Conservation (phyloP, 2,888 invertebrate genomes). For the Petrolisthes cinctipes region DNA sequence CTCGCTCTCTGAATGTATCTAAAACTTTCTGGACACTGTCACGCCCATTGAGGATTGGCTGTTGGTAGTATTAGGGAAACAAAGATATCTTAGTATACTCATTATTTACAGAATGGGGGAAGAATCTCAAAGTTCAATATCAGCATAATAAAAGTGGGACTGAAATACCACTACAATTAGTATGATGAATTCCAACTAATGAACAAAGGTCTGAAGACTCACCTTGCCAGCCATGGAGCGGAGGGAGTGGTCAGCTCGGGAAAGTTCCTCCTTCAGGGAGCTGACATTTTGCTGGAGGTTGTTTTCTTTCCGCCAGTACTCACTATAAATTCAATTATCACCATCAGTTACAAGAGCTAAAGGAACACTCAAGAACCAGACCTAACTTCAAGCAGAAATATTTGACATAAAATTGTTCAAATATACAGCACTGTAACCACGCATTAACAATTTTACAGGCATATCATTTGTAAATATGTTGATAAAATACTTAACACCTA, state of each 20-base stretch:
- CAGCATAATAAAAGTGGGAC: neutral
- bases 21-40: slow-evolving; percentile 96
- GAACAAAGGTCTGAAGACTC: slow-evolving; percentile 16
- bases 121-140: neutral
- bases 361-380: too few relatives aligned
- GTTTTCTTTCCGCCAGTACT: slow-evolving; percentile 95
- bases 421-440: too few relatives aligned
- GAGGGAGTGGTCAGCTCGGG: slow-evolving; percentile 95
- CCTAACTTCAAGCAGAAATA: too few relatives aligned
- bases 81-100: neutral
- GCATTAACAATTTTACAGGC: too few relatives aligned
- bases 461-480: too few relatives aligned
- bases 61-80: neutral
- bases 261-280: slow-evolving; percentile 92
- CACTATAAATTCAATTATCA: slow-evolving; percentile 72
- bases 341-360: too few relatives aligned
- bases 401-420: too few relatives aligned
- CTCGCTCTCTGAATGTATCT: slow-evolving; percentile 84
- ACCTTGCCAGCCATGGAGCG: slow-evolving; percentile 90
- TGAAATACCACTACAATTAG: neutral
- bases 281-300: slow-evolving; percentile 90
- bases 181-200: neutral
- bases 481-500: too few relatives aligned
- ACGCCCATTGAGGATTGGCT: slow-evolving; percentile 93
- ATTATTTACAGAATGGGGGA: too few relatives aligned